Conservation (phyloP, 2,888 invertebrate species). For the Octodonta nipae region DNA sequence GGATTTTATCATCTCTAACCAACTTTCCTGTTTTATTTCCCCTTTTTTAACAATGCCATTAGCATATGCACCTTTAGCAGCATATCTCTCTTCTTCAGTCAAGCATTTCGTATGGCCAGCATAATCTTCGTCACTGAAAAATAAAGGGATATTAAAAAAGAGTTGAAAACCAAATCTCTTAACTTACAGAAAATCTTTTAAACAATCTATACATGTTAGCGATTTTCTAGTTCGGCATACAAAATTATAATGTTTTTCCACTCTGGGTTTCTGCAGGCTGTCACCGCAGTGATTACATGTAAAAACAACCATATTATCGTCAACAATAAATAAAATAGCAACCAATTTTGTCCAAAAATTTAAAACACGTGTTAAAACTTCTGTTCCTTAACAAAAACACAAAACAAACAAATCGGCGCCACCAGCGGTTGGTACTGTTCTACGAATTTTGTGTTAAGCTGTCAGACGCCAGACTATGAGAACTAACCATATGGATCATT, state of each 20-base stretch:
- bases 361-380: too few relatives aligned
- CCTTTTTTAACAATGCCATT: constrained; percentile 65
- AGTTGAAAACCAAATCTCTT: not conserved
- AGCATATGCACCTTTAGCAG: constrained; percentile 63
- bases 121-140: constrained; percentile 60
- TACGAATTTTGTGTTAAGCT: too few relatives aligned
- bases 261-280: constrained; percentile 78
- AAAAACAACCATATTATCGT: constrained; percentile 88
- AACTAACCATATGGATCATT: too few relatives aligned
- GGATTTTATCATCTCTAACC: constrained; percentile 60
- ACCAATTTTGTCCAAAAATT: too few relatives aligned
- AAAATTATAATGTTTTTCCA: constrained; percentile 72
- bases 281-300: constrained; percentile 87
- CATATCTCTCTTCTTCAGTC: constrained; percentile 76
- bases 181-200: constrained; percentile 70
- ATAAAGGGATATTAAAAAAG: not conserved
- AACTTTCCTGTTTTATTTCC: constrained; percentile 71
- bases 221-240: constrained; percentile 54
- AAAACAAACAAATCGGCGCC: too few relatives aligned
- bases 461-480: too few relatives aligned
- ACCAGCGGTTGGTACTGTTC: too few relatives aligned
- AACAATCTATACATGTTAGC: constrained; percentile 86
- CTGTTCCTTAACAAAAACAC: too few relatives aligned
- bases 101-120: constrained; percentile 71
- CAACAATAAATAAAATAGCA: too few relatives aligned